Conservation (phyloP, 2,797 vertebrate species). For the Aeoliscus strigatus region DNA sequence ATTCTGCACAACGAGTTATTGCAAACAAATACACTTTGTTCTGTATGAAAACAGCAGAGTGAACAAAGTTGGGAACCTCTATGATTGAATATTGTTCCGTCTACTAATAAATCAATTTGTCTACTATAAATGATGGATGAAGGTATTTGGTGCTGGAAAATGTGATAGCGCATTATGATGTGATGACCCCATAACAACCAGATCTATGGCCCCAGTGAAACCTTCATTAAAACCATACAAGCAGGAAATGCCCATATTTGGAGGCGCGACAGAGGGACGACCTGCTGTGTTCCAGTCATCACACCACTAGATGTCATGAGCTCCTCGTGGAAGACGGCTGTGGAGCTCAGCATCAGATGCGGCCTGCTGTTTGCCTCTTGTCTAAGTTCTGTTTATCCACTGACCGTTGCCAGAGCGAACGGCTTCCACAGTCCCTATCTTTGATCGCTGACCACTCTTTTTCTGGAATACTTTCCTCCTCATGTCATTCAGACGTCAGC, state of each 20-base stretch:
- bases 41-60: too few relatives aligned
- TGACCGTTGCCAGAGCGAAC: constrained; percentile 22
- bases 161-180: constrained; percentile 10
- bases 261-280: background rate
- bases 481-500: constrained; percentile 6
- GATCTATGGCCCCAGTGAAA: constrained; percentile 27
- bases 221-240: constrained; percentile 32
- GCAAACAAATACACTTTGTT: too few relatives aligned
- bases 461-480: constrained; percentile 6
- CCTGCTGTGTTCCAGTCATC: background rate
- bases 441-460: constrained; percentile 9
- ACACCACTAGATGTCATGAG: constrained; percentile 61
- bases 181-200: too few relatives aligned
- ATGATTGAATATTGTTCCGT: too few relatives aligned
- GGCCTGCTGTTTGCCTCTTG: constrained; percentile 13
- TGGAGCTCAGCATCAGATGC: background rate
- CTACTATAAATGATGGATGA: constrained; percentile 1
- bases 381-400: constrained; percentile 44
- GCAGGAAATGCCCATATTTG: constrained; percentile 7
- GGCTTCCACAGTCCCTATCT: constrained; percentile 22
- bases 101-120: too few relatives aligned
- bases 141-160: constrained; percentile 21
- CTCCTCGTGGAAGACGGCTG: constrained; percentile 11
- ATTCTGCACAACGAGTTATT: too few relatives aligned
- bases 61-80: too few relatives aligned